Evolutionary conservation across 1,140 invertebrate species (phyloP), one percentile per base, ranked within the genome.

Genomic region (Musca domestica): DNA sequence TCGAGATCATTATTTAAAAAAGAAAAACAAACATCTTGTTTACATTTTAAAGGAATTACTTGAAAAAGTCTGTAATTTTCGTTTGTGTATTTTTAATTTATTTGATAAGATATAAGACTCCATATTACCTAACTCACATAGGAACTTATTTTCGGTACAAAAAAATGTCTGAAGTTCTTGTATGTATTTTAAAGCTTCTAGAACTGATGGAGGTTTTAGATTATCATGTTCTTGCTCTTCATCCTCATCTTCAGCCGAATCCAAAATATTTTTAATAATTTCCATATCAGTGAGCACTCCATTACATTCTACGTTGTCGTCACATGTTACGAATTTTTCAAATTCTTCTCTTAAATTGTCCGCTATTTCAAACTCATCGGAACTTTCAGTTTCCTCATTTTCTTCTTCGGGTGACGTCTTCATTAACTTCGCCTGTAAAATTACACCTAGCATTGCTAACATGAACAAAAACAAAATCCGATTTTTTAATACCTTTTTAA

Each of bases 231-330:
- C 58, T 19, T 46, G 25, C 23, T 63, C 58, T 63, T 63, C 58
- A 63, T 63, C 58, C 7, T 10, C 25, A 63, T 17, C 20, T 23
- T 54, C 23, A 22, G 20, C 51, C 23, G 51, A 54, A 12, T 20
- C 23, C 23, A 54, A 25, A 63, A 63, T 63, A 30, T 63, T 27
- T 23, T 63, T 34, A 34, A 58, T 58, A n/a, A 58, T 27, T 25
- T 25, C 56, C 30, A 30, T 20, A 63, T 63, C 58, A 46, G 58
- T 34, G 30, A 41, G 17, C 17, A 30, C 20, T 63, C 58, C 58
- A 63, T 19, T 30, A 25, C 58, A 63, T 41, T 10, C 23, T 46
- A 46, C 23, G 34, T 63, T 63, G 17, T 30, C 58, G 30, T 63
- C 27, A 17, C 27, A 63, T 20, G 17, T 23, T 20, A 63, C 27